A percentile compares a stretch with the other conserved stretches of the same genome.
These are phyloP conservation scores for Brachyptera putata DNA, from an alignment of 2,888 invertebrate species.

Conservation along the genomic window DNA sequence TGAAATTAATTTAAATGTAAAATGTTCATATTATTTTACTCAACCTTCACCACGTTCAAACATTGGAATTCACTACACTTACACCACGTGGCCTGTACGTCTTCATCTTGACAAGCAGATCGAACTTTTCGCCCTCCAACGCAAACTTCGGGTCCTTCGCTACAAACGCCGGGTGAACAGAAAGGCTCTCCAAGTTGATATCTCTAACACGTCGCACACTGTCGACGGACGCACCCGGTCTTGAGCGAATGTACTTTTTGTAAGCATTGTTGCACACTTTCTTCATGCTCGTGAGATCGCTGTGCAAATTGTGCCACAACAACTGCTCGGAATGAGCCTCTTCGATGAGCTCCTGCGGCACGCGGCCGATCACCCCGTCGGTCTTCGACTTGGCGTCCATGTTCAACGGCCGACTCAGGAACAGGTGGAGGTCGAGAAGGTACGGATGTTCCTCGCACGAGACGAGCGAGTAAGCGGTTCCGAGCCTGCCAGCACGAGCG, in stretches of 20 bases:
- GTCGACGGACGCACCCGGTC: conserved; percentile 85
- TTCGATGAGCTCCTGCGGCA: conserved; percentile 79
- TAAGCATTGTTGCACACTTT: conserved; percentile 84
- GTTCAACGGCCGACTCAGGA: conserved; percentile 74
- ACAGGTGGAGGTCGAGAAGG: conserved; percentile 90
- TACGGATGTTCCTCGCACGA: conserved; percentile 88
- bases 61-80: no score
- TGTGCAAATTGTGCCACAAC: conserved; percentile 65
- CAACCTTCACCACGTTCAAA: no score
- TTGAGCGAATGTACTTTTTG: conserved; percentile 81
- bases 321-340: conserved; percentile 74
- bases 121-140: conserved; percentile 46
- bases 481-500: conserved; percentile 89
- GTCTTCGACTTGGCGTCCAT: conserved; percentile 41
- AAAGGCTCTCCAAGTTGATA: conserved; percentile 52
- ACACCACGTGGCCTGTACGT: conserved; percentile 71
- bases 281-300: conserved; percentile 64
- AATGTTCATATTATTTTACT: no score
- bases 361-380: conserved; percentile 47
- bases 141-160: conserved; percentile 38
- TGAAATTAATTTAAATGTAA: no score
- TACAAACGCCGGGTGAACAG: conserved; percentile 61
- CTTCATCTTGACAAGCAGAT: conserved; percentile 62
- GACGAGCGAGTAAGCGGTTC: conserved; percentile 87
- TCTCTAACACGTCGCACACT: conserved; percentile 83